Base-by-base conservation (phyloP, 1,140 invertebrate genomes). In the Branchinecta lynchi region DNA sequence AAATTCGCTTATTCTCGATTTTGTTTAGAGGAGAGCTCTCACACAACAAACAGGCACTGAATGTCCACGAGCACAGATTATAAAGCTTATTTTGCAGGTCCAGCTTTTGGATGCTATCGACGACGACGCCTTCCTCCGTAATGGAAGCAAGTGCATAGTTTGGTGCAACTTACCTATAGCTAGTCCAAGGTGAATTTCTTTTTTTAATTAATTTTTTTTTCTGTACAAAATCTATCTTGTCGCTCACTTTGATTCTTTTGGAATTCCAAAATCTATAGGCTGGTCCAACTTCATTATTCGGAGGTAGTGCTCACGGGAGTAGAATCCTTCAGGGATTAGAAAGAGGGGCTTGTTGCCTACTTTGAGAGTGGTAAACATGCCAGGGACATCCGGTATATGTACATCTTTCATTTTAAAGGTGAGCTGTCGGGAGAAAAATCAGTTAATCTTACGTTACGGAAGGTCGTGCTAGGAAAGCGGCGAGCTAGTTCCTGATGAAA, bases 281-380 rank as follows among this genome's bases (percentile, higher is more conserved):
- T 93, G 90, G 75, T 96, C 90, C 77, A 87, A 94, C 3, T 90
- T 90, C 87, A 96, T 91, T 65, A 96, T 84, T 74, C 84, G 86
- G 45, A 83, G 84, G 80, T 90, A 95, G 77, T 93, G 86, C 69
- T 83, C 75, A 0, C 84, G 80, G 72, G 89, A 82, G 8, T 80
- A 77, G 74, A 95, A 94, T 15, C 81, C 76, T 3, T 80, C 77
- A 0, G 84, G 80, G 76, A 91, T 88, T 12, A 95, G 79, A 75
- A 95, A 92, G 0, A 93, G 74, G 2, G 90, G 84, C 8, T 44
- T 65, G 20, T 75, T 75, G 74, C 87, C 88, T 0, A 86, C 86
- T 66, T 80, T 67, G 75, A 93, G 85, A 17, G 87, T 86, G 10
- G 90, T 89, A 73, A 96, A 91, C 81, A 89, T 84, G n/a, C 88